Evolutionary conservation across 2,797 vertebrate genomes (phyloP).

Genomic region (Chlorospingus flavigularis): DNA sequence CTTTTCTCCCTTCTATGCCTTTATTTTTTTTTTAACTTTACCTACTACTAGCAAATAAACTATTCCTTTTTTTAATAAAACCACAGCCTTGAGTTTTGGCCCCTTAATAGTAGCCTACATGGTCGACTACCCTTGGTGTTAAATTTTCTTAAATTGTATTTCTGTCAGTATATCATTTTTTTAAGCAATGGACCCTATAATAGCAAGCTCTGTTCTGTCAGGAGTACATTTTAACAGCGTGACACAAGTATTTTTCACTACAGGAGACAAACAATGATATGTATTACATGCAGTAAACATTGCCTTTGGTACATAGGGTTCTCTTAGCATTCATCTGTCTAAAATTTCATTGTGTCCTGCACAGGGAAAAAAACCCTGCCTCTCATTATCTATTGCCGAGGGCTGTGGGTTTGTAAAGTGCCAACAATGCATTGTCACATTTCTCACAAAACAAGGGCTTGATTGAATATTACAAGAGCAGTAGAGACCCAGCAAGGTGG

Average conservation of each 20-base stretch:
- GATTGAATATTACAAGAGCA: slow-evolving; percentile 67
- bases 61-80: slow-evolving; percentile 74
- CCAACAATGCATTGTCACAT: slow-evolving; percentile 59
- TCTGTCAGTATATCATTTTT: slow-evolving; percentile 82
- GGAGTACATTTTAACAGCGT: slow-evolving; percentile 81
- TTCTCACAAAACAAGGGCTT: slow-evolving; percentile 70
- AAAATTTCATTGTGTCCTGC: slow-evolving; percentile 75
- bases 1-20: not conserved
- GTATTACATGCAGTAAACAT: slow-evolving; percentile 82
- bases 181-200: slow-evolving; percentile 81
- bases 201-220: slow-evolving; percentile 80
- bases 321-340: slow-evolving; percentile 78
- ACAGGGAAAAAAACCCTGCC: slow-evolving; percentile 28
- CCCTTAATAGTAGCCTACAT: slow-evolving; percentile 79
- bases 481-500: slow-evolving; percentile 41
- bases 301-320: slow-evolving; percentile 76
- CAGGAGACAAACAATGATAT: slow-evolving; percentile 84
- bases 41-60: slow-evolving; percentile 70
- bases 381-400: slow-evolving; percentile 71
- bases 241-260: slow-evolving; percentile 83
- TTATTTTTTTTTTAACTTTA: slow-evolving; percentile 31
- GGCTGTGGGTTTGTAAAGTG: slow-evolving; percentile 68
- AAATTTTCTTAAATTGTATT: slow-evolving; percentile 84
- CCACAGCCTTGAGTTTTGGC: slow-evolving; percentile 77
- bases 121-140: slow-evolving; percentile 79